phyloP scores from a whole-genome alignment of 2,888 invertebrate species.

The Dendrolimus houi region DNA sequence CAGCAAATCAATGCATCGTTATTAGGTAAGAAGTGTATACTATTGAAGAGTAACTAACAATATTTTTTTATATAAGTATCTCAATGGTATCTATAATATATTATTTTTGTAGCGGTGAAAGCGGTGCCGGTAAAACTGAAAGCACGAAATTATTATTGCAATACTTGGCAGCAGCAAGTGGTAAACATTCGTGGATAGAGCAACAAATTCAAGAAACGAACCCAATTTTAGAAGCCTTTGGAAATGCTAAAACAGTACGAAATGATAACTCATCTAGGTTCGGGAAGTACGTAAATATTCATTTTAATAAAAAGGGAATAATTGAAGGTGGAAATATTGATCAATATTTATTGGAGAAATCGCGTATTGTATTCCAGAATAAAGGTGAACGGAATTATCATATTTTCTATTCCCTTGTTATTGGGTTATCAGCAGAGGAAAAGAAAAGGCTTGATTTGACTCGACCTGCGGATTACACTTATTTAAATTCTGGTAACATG shows the following conservation, averaged over 20 bases:
- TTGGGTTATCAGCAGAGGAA: constrained; percentile 88
- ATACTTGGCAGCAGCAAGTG: constrained; percentile 94
- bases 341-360: constrained; percentile 96
- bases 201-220: constrained; percentile 98
- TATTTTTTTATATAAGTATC: too few relatives aligned
- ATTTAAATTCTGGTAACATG: constrained; percentile 87
- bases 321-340: constrained; percentile 97
- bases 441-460: constrained; percentile 85
- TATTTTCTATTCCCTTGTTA: constrained; percentile 94
- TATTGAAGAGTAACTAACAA: background rate
- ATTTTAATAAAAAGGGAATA: constrained; percentile 87
- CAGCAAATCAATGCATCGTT: constrained; percentile 93
- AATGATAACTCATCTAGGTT: constrained; percentile 98
- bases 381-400: constrained; percentile 96
- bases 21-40: constrained; percentile 81
- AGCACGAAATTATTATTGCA: constrained; percentile 96
- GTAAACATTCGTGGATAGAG: constrained; percentile 98
- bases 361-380: constrained; percentile 92
- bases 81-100: too few relatives aligned
- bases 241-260: constrained; percentile 96
- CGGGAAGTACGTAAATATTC: constrained; percentile 95
- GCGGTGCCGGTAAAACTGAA: constrained; percentile 97
- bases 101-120: constrained; percentile 85
- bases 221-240: constrained; percentile 97
- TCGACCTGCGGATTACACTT: constrained; percentile 84